Base-by-base conservation (phyloP, 2,113 vertebrate species). In the Oncorhynchus keta region DNA sequence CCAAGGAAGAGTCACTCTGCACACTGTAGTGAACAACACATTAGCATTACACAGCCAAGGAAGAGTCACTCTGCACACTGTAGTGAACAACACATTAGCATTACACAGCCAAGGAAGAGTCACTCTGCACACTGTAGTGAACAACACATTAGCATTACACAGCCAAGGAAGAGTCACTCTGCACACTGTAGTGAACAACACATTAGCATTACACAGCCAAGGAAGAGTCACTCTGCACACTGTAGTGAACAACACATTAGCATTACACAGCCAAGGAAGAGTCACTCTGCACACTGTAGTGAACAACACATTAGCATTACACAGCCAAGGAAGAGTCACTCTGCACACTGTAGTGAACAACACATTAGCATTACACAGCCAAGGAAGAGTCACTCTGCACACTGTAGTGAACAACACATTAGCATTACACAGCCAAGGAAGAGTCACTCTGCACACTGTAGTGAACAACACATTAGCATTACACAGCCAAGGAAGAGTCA, bases 81-180 rank as follows among this genome's bases (percentile, higher is more conserved):
- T n/a, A 64, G 22, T 20, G 3, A 64, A 24, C 30, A 55, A 39
- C 51, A 55, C 13, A 55, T 55, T 18, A 13, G 16, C 3, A 1
- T 84, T 68, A 65, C 72, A 26, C 76, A 71, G 79, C 78, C 82
- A 76, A 81, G 75, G 64, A 74, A 71, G 73, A 76, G 79, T 39
- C 35, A 39, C 35, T 39, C 35, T 39, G 35, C 7, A 22, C 61
- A 20, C 7, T 20, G 3, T n/a, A 64, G 22, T 20, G 2, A 64
- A 24, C 61, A 55, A 39, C 51, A 55, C 12, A 55, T 55, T 18
- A 12, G 16, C 18, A 70, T 83, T 66, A 61, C 72, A 30, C 76
- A 71, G 78, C 78, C 82, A 76, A 81, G 74, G 64, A 74, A 71
- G 71, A 74, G 79, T 39, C 35, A 35, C 35, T 39, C 35, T 39